Percentiles rank a stretch among this genome's conserved stretches.
Evolutionary conservation across 2,888 invertebrate species (phyloP).

Genomic region (Andrena marginata): DNA sequence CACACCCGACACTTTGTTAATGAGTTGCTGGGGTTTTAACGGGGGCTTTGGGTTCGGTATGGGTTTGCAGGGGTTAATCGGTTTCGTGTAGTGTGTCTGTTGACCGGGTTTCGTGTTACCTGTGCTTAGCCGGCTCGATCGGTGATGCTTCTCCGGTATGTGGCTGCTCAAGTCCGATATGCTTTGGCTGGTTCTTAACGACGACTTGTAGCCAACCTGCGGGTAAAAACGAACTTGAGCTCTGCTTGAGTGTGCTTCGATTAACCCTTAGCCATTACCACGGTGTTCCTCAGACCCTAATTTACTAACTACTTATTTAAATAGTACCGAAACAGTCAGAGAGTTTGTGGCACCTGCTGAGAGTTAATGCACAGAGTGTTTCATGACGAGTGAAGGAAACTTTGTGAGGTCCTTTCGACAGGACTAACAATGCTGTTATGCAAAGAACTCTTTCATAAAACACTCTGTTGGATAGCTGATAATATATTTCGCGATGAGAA

Average conservation of each 20-base stretch:
- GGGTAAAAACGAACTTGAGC: background rate
- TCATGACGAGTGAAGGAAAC: no score
- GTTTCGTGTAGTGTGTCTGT: constrained; percentile 79
- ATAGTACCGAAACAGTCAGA: no score
- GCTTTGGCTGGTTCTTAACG: constrained; percentile 93
- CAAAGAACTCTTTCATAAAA: no score
- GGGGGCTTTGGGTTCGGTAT: constrained; percentile 79
- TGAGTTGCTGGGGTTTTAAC: constrained; percentile 77
- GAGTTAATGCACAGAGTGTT: no score
- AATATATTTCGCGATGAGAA: background rate
- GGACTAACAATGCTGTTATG: no score
- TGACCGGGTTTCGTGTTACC: constrained; percentile 81
- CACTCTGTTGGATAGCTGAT: no score
- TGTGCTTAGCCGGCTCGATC: constrained; percentile 79
- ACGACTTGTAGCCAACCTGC: constrained; percentile 92
- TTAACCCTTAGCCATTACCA: no score
- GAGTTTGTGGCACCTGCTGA: no score
- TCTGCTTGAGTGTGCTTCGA: no score
- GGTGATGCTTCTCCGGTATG: constrained; percentile 86
- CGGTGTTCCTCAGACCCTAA: no score
- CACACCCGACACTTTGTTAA: constrained; percentile 80
- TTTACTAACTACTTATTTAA: no score
- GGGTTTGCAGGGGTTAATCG: constrained; percentile 81
- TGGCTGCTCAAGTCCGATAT: constrained; percentile 93
- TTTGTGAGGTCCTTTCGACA: no score